Percentiles rank a stretch among this genome's conserved stretches.
phyloP scores from a whole-genome alignment of 2,113 vertebrate genomes.

The Plecturocebus donacophilus region DNA sequence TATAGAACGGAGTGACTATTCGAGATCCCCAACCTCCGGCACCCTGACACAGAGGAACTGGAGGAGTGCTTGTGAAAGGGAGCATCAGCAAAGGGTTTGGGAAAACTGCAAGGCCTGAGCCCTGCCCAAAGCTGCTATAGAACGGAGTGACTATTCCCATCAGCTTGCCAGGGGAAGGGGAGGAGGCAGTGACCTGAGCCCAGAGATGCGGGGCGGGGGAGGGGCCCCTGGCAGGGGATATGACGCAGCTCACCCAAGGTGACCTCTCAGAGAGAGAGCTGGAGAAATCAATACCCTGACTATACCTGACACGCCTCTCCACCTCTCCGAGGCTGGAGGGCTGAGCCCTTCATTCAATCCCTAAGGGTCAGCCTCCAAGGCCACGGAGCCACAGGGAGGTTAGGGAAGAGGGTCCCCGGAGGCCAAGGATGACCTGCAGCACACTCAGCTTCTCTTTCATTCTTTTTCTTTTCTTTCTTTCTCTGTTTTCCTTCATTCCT shows the following conservation, averaged over 20 bases:
- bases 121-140: neutral
- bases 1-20: too few relatives aligned
- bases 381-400: neutral
- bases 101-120: neutral
- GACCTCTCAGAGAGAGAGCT: too few relatives aligned
- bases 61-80: too few relatives aligned
- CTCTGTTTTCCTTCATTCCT: too few relatives aligned
- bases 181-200: neutral
- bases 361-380: neutral
- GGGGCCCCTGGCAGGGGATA: neutral
- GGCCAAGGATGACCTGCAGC: fast-evolving
- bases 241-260: fast-evolving
- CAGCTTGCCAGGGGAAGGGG: fast-evolving
- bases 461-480: neutral
- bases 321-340: neutral
- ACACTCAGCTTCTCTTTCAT: neutral
- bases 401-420: neutral
- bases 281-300: neutral
- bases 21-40: fast-evolving
- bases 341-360: neutral
- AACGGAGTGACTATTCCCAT: too few relatives aligned
- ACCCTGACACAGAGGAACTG: fast-evolving
- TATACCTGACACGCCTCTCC: fast-evolving
- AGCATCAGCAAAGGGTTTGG: fast-evolving
- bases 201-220: neutral